Base-by-base conservation (phyloP, 2,113 vertebrate genomes). In the Seriola dumerili region DNA sequence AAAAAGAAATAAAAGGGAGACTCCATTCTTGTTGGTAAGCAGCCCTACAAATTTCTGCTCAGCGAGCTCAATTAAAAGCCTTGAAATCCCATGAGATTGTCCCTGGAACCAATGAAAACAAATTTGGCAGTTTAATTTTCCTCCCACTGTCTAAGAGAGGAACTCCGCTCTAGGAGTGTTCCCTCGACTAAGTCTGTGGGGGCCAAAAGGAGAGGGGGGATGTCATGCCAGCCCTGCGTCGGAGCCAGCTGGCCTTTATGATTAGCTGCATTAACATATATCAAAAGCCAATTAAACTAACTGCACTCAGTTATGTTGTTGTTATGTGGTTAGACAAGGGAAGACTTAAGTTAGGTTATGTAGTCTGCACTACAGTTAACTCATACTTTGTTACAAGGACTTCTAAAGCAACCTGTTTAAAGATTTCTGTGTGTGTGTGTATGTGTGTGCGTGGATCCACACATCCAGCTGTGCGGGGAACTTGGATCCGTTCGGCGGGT, bases 121-220 rank as follows among this genome's bases (percentile, higher is more conserved):
- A 94, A 95, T 96, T 94, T 94, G 94, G 89, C 93, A 95, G 94
- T 96, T 96, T 96, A 94, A 95, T 96, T 96, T 95, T 95, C 94
- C 93, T 94, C 92, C 94, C 93, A 95, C 94, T 95, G 94, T 95
- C 94, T 93, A 85, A 89, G 88, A 93, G 90, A 90, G 88, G 89
- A 89, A 92, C 93, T 93, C 84, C 84, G 80, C 90, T 92, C 87
- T 85, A 87, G 86, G 90, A 93, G 90, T 80, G 84, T 85, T 88
- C 76, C 75, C 62, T 58, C 40, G 69, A 67, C 74, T 62, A 78
- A 89, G 76, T 92, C 92, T 90, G 82, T 80, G 86, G 91, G 90
- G 93, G 91, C 91, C 84, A 87, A 75, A 85, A 62, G 76, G 63
- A 88, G 78, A 58, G 66, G 38, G 86, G 80, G 74, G 68, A 50